phyloP scores from a whole-genome alignment of 2,888 invertebrate genomes.

The Venustoraphidia nigricollis region DNA sequence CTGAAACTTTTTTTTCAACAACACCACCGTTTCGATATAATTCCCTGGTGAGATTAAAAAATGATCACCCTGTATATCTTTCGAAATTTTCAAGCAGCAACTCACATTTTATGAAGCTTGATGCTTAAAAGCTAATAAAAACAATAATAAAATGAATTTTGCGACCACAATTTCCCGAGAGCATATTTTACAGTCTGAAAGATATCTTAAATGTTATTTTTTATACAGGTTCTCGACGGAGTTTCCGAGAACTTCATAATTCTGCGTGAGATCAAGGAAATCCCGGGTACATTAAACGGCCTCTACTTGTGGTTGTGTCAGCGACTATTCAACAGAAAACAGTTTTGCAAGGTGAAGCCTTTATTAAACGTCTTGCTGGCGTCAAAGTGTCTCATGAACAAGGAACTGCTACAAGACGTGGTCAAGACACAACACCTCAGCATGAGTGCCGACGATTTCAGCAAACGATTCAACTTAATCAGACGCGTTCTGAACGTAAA shows the following conservation, averaged over 20 bases:
- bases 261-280: slow-evolving; percentile 78
- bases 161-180: too few relatives aligned
- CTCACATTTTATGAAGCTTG: too few relatives aligned
- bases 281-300: slow-evolving; percentile 90
- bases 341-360: slow-evolving; percentile 75
- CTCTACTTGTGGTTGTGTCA: slow-evolving; percentile 91
- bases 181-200: too few relatives aligned
- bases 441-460: slow-evolving; percentile 67
- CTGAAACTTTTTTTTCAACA: too few relatives aligned
- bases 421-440: slow-evolving; percentile 64
- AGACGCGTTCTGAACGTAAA: slow-evolving; percentile 44
- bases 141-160: too few relatives aligned
- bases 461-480: slow-evolving; percentile 58
- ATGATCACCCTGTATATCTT: too few relatives aligned
- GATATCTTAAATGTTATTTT: not conserved
- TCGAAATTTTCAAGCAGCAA: too few relatives aligned
- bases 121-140: too few relatives aligned
- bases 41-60: too few relatives aligned
- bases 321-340: slow-evolving; percentile 74
- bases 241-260: slow-evolving; percentile 88
- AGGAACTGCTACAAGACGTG: slow-evolving; percentile 66
- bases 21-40: too few relatives aligned
- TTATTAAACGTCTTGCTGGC: slow-evolving; percentile 78
- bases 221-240: slow-evolving; percentile 57
- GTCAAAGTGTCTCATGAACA: slow-evolving; percentile 70